Conservation (phyloP, 2,113 vertebrate species). For the Chloroceryle aenea region DNA sequence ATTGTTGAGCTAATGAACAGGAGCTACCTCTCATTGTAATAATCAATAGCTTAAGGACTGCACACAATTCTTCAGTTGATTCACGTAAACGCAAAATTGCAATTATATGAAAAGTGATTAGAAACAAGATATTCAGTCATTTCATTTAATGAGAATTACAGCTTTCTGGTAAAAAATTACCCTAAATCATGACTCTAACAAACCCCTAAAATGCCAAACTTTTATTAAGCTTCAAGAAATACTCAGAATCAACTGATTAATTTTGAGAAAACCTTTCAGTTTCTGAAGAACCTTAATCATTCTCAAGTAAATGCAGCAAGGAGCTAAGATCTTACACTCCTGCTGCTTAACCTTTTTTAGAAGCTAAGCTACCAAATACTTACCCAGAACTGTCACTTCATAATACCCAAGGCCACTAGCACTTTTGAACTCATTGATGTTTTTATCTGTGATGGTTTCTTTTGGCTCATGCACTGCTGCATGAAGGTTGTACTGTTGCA, state of each 20-base stretch:
- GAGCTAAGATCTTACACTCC: not conserved
- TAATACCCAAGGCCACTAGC: constrained; percentile 79
- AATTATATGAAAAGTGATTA: not conserved
- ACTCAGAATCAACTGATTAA: not conserved
- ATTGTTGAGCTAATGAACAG: not conserved
- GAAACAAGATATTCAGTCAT: not conserved
- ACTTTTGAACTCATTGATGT: constrained; percentile 42
- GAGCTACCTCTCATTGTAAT: not conserved
- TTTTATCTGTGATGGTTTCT: constrained; percentile 15
- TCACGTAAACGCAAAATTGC: not conserved
- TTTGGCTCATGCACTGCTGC: constrained; percentile 70
- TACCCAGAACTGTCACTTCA: constrained; percentile 87
- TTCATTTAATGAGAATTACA: not conserved
- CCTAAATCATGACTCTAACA: not conserved
- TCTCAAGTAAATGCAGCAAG: not conserved
- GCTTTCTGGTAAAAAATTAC: not conserved
- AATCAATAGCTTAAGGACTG: not conserved
- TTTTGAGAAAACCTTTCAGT: not conserved
- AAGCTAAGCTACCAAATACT: constrained; percentile 11
- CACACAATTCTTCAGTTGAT: not conserved
- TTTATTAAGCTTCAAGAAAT: not conserved
- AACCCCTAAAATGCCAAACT: not conserved
- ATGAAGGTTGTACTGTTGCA: constrained; percentile 83
- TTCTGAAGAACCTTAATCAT: not conserved
- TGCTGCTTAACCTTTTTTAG: not conserved